Evolutionary conservation across 1,140 invertebrate genomes (phyloP), one percentile per base, ranked within the genome.

Genomic region (Acromyrmex heyeri): DNA sequence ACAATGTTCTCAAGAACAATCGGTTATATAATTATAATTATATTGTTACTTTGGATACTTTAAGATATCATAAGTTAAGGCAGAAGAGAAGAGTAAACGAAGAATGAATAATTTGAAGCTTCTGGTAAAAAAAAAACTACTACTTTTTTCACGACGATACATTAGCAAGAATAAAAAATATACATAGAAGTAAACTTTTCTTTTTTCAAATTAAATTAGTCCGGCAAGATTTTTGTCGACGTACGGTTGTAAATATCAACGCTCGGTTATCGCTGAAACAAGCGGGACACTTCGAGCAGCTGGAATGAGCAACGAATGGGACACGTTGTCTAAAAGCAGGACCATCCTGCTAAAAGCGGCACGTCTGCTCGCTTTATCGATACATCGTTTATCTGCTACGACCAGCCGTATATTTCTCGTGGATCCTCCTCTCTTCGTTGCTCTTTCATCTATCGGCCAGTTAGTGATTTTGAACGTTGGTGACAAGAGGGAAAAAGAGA

Each of bases 381-480:
- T 90, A 90, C 82, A 85, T 82, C 89, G 88, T 90, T 90, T 90
- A 90, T 90, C 86, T 77, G 88, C 82, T 79, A 57, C 88, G 88
- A 67, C 86, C 85, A 72, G 64, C 76, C 86, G 88, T 88, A 81
- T 90, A 81, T 90, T 90, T 90, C 82, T 90, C 86, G 75, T 14
- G 55, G n/a, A 14, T 53, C 44, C 53, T 83, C 27, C 30, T 48
- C 18, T 85, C 70, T 73, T 55, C 78, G 65, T 87, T 57, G 18
- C 79, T 69, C 44, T 59, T 76, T 59, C 44, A 14, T 86, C 64
- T 81, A 53, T 86, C 70, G 79, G 69, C 70, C 62, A 55, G n/a
- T 59, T 38, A 59, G 62, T 70, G 87, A 88, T 86, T 88, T 86
- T 86, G 65, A 78, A 70, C 62, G 61, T 86, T 34, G 50, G 64